Evolutionary conservation across 2,888 invertebrate genomes (phyloP).

Genomic region (Pterobdella sp.): DNA sequence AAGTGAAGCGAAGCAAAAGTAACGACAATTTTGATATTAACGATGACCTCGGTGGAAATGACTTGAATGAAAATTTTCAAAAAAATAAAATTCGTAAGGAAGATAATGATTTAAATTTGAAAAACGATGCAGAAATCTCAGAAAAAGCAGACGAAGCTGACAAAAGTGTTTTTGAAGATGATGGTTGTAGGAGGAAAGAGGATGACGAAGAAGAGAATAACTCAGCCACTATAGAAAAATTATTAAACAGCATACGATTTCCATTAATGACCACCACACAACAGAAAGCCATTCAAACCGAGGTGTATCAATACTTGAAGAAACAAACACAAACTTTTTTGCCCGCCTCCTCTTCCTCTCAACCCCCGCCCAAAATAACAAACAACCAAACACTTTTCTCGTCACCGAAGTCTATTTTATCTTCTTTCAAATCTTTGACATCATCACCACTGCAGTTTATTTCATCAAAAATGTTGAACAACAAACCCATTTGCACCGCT

Average conservation of each 20-base stretch:
- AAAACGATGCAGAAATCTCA: background rate
- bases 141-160: background rate
- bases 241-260: conserved; percentile 12
- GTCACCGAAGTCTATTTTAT: background rate
- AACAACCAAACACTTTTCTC: background rate
- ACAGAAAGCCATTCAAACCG: conserved; percentile 17
- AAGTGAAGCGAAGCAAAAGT: background rate
- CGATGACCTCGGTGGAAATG: background rate
- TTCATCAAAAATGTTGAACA: background rate
- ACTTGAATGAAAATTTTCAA: background rate
- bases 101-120: background rate
- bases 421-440: background rate
- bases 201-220: background rate
- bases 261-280: conserved; percentile 20
- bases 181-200: background rate
- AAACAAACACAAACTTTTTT: background rate
- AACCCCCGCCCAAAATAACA: background rate
- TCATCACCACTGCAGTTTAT: background rate
- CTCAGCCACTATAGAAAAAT: background rate
- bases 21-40: background rate
- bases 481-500: background rate
- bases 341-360: background rate
- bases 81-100: background rate
- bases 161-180: background rate
- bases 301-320: background rate